Evolutionary conservation across 2,888 invertebrate genomes (phyloP).

Genomic region (Pandemis cinnamomeana): DNA sequence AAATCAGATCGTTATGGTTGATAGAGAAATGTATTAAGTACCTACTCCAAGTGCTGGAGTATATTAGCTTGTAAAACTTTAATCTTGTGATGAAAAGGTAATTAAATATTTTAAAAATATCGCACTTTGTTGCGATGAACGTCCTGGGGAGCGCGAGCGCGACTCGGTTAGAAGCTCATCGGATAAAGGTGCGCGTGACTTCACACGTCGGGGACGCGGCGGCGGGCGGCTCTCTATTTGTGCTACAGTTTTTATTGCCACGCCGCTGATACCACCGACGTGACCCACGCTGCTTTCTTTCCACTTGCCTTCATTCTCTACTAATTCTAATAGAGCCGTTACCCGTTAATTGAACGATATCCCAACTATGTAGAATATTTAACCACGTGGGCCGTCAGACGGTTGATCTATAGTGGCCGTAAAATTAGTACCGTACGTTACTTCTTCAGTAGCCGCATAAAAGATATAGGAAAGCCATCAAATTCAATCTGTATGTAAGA

Average conservation of each 20-base stretch:
- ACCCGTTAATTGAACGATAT: conserved; percentile 42
- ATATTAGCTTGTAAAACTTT: neutral
- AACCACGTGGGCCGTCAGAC: conserved; percentile 48
- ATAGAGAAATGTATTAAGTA: neutral
- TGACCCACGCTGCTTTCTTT: conserved; percentile 44
- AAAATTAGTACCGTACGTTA: conserved; percentile 58
- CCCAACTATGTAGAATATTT: conserved; percentile 48
- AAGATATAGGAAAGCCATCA: conserved; percentile 66
- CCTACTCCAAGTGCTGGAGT: neutral
- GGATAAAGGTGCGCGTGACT: conserved; percentile 62
- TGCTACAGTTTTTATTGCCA: conserved; percentile 54
- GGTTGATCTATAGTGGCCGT: conserved; percentile 61
- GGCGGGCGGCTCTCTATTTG: conserved; percentile 44
- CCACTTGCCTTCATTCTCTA: conserved; percentile 23
- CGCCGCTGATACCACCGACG: conserved; percentile 45
- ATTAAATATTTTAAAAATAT: conserved; percentile 28
- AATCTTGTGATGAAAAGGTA: conserved; percentile 7
- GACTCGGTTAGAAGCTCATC: conserved; percentile 56
- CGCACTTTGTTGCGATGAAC: conserved; percentile 39
- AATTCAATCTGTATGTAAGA: conserved; percentile 62
- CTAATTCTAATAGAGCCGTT: conserved; percentile 43
- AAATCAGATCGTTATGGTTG: conserved; percentile 3
- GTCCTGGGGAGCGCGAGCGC: conserved; percentile 39
- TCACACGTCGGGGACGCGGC: conserved; percentile 52
- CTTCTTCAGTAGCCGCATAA: conserved; percentile 74